Evolutionary conservation across 2,113 vertebrate species (phyloP).

Genomic region (Mustela nigripes): DNA sequence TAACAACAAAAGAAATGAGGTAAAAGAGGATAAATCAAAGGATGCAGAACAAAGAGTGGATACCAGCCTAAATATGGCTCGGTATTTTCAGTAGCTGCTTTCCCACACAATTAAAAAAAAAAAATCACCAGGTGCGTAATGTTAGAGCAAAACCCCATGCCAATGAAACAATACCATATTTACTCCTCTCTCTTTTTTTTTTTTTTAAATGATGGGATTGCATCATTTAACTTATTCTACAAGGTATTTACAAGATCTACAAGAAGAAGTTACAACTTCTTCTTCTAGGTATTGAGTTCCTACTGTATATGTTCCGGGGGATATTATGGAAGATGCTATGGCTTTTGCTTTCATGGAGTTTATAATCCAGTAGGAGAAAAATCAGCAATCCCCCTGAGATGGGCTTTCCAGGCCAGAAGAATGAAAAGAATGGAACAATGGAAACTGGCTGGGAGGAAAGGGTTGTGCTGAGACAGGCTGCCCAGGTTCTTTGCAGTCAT

Average conservation of each 20-base stretch:
- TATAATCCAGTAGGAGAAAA: not conserved
- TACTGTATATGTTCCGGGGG: not conserved
- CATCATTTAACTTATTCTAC: not conserved
- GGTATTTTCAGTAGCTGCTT: not conserved
- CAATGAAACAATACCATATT: not conserved
- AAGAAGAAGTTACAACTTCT: no score
- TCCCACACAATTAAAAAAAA: not conserved
- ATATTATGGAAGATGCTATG: not conserved
- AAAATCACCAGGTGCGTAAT: not conserved
- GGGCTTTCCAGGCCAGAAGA: not conserved
- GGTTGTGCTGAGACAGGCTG: no score
- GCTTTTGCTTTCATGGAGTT: not conserved
- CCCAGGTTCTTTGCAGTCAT: not conserved
- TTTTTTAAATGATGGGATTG: not conserved
- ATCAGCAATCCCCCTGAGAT: not conserved
- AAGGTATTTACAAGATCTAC: not conserved
- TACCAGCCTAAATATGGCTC: not conserved
- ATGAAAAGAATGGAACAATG: not conserved
- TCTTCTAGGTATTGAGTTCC: not conserved
- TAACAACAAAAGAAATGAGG: not conserved
- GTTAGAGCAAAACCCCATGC: not conserved
- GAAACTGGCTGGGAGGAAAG: fast-evolving
- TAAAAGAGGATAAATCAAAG: not conserved
- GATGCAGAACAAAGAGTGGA: not conserved
- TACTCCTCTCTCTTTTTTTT: not conserved